These are phyloP conservation scores for Anseranas semipalmata DNA, from an alignment of 2,113 vertebrate genomes.

Conservation along the genomic window DNA sequence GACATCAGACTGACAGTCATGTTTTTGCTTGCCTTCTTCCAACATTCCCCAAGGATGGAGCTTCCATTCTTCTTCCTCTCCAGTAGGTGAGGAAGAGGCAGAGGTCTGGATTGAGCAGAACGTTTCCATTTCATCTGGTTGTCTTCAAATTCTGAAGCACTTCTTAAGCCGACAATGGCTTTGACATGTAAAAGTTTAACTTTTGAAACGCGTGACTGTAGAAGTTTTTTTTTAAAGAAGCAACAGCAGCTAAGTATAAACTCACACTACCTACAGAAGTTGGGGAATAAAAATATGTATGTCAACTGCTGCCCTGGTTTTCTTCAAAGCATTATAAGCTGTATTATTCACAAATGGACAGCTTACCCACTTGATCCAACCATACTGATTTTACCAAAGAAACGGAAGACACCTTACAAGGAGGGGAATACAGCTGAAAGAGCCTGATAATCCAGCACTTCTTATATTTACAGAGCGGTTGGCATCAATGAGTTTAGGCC, in stretches of 20 bases:
- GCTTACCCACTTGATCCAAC: background rate
- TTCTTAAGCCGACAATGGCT: background rate
- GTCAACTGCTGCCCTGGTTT: background rate
- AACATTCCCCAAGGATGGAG: background rate
- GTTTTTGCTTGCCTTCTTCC: background rate
- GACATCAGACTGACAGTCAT: background rate
- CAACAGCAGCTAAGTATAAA: background rate
- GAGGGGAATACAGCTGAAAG: background rate
- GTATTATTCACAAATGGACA: background rate
- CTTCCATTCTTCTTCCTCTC: background rate
- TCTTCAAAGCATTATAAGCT: background rate
- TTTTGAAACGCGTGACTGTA: background rate
- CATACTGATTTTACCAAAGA: fast-evolving
- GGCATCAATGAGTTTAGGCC: background rate
- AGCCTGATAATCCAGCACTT: background rate
- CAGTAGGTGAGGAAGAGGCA: background rate
- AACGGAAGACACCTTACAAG: background rate
- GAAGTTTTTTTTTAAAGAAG: background rate
- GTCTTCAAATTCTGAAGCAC: background rate
- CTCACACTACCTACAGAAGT: background rate
- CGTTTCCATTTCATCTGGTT: background rate
- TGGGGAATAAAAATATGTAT: background rate
- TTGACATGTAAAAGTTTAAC: background rate
- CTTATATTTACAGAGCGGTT: fast-evolving
- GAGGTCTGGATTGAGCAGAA: background rate